Base-by-base conservation (phyloP, 2,113 vertebrate genomes). In the Xenotilapia longispinis region DNA sequence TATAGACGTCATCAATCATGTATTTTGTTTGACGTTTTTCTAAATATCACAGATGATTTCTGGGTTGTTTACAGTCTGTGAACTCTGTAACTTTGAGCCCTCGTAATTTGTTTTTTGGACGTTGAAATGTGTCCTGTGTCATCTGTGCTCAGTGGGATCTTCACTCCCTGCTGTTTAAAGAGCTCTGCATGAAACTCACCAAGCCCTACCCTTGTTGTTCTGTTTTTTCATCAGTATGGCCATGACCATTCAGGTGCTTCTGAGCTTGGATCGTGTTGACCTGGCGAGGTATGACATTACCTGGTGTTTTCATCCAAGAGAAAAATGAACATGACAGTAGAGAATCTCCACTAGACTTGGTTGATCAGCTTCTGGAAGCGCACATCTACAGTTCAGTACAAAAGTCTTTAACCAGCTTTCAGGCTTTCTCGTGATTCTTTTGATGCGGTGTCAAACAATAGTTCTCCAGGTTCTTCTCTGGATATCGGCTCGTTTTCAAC, bases 221-320 rank as follows among this genome's bases (percentile, higher is more conserved):
- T 47, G 57, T 90, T 0, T 26, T 70, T 1, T 13, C 38, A 78
- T 5, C 93, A 99, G 99, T 93, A 96, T 97, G 96, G 98, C 98
- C 55, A 99, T 98, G 98, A 97, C 92, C 4, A 96, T 99, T 87
- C 99, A 99, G 95, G 96, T 98, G 14, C 94, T 98, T 7, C 96
- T 99, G 90, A 98, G 97, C 93, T 95, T 99, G 7, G 98, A 99
- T 95, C 96, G 99, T 86, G 96, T 99, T 3, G 99, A 99, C 89
- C 94, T 99, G 7, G 98, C 99, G 73, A 97, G 99, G 99, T 99
- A 95, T 15, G 79, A 5, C n/a, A 15, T 45, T 40, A 45, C 7
- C 6, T 28, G 36, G 28, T 58, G 14, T 33, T 9, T 9, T 73
- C n/a, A 33, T 78, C 9, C 42, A 49, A 78, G 23, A 73, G n/a